These are phyloP conservation scores for Grus americana DNA, from an alignment of 2,113 vertebrate genomes.

Conservation along the genomic window DNA sequence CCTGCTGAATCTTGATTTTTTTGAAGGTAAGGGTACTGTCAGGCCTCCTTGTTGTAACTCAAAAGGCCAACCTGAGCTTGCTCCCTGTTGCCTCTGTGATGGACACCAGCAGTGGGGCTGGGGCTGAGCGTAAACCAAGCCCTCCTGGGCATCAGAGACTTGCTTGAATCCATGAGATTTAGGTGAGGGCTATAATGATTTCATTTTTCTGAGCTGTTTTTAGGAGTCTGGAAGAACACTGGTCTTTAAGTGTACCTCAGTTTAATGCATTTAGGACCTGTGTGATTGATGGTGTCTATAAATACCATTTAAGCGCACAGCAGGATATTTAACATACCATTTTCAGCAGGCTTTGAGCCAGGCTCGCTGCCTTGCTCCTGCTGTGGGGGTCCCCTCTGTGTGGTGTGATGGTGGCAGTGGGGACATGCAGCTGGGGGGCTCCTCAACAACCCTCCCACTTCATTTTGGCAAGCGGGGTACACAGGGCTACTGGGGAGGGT, in stretches of 20 bases:
- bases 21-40: background rate
- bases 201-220: background rate
- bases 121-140: background rate
- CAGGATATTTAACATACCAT: background rate
- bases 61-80: background rate
- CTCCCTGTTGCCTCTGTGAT: background rate
- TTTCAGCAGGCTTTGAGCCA: background rate
- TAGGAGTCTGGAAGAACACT: background rate
- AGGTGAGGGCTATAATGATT: background rate
- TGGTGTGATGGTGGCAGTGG: background rate
- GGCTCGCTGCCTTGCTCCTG: background rate
- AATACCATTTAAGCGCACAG: background rate
- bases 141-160: background rate
- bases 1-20: background rate
- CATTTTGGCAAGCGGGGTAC: background rate
- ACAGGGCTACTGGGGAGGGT: background rate
- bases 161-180: background rate
- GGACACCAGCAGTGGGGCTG: background rate
- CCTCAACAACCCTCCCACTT: background rate
- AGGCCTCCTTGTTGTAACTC: background rate
- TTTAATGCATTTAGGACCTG: background rate
- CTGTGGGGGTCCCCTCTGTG: background rate
- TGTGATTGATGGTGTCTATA: constrained; percentile 19
- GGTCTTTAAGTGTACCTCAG: background rate
- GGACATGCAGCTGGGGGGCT: rapidly evolving